A percentile compares a stretch with the other conserved stretches of the same genome.
These are phyloP conservation scores for Vulpes vulpes DNA, from an alignment of 2,113 vertebrate species.

Conservation along the genomic window DNA sequence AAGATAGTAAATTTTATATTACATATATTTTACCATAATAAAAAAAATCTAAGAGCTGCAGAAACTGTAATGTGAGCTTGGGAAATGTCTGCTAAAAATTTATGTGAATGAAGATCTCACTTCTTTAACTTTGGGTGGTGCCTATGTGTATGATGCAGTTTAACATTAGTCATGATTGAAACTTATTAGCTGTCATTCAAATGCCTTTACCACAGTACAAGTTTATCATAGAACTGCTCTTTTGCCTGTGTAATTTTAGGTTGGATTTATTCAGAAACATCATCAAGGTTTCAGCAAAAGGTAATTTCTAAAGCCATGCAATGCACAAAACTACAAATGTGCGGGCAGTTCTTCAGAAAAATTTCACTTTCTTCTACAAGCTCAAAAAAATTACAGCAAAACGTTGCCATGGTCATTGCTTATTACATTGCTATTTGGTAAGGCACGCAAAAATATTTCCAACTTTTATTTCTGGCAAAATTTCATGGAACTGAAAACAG, in stretches of 20 bases:
- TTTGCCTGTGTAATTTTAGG: background rate
- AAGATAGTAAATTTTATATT: background rate
- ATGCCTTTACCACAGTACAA: background rate
- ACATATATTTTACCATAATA: background rate
- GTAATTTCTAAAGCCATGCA: background rate
- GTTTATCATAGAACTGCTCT: background rate
- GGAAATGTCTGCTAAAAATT: background rate
- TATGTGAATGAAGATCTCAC: background rate
- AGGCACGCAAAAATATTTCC: background rate
- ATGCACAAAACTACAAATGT: background rate
- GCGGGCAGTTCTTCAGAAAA: background rate
- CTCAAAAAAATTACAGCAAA: background rate
- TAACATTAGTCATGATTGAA: background rate
- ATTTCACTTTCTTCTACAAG: background rate
- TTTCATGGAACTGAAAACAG: background rate
- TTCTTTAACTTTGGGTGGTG: background rate
- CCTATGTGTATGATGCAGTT: background rate
- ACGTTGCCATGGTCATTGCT: background rate
- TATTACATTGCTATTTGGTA: background rate
- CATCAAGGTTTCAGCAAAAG: background rate
- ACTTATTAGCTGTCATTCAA: background rate
- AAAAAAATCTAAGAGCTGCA: background rate
- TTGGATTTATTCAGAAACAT: background rate
- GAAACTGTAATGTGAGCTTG: background rate
- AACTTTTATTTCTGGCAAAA: constrained; percentile 1